Conservation (phyloP, 2,113 vertebrate genomes). For the Vombatus ursinus region DNA sequence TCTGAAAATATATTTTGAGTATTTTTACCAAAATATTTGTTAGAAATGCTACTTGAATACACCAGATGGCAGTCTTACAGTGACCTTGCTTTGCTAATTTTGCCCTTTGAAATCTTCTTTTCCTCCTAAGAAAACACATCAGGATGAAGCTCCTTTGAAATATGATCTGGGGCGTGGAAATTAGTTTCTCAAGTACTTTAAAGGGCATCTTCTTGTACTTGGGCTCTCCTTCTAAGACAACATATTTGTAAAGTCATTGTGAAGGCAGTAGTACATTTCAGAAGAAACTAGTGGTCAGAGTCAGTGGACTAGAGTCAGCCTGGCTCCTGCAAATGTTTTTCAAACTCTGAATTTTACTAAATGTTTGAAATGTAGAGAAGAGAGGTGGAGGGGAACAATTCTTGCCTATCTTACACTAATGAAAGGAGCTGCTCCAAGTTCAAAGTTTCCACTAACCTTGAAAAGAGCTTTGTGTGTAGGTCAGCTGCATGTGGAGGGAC, state of each 20-base stretch:
- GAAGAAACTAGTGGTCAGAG: not conserved
- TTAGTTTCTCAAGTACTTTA: constrained; percentile 70
- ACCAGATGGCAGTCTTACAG: constrained; percentile 82
- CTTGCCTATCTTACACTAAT: not conserved
- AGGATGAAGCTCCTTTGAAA: constrained; percentile 68
- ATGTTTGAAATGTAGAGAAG: constrained; percentile 19
- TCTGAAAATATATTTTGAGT: constrained; percentile 66
- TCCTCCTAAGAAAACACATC: constrained; percentile 70
- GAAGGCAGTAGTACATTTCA: constrained; percentile 48
- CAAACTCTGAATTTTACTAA: constrained; percentile 47
- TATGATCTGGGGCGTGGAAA: constrained; percentile 72
- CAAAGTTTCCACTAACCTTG: constrained; percentile 62
- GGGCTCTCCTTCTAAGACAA: not conserved
- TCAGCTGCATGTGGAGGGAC: constrained; percentile 46
- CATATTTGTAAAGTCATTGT: constrained; percentile 39
- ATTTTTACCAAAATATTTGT: constrained; percentile 65
- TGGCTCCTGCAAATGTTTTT: constrained; percentile 38
- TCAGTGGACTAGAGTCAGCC: too few species aligned
- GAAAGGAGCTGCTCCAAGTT: constrained; percentile 53
- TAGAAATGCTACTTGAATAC: constrained; percentile 77
- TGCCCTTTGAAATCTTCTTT: constrained; percentile 64
- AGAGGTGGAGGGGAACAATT: not conserved
- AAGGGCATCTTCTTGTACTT: constrained; percentile 26
- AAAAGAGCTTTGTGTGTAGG: constrained; percentile 54
- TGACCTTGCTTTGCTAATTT: constrained; percentile 72